Base-by-base conservation (phyloP, 1,140 invertebrate genomes). In the Drosophila sturtevanti region DNA sequence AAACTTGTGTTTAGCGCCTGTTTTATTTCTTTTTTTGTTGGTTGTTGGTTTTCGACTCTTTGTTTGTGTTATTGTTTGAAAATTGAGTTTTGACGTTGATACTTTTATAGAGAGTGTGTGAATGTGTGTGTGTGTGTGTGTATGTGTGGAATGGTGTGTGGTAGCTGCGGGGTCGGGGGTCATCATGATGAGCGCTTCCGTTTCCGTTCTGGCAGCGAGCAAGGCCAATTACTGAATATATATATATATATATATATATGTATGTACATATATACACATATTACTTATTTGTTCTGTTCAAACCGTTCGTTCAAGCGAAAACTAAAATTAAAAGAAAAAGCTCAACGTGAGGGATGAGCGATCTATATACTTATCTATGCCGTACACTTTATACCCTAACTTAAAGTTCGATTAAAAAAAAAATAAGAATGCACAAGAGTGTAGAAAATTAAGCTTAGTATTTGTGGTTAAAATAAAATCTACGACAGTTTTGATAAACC, bases 41-140 rank as follows among this genome's bases (percentile, higher is more conserved):
- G 37, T 58, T 21, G 35, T 48, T 79, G 52, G 64, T 54, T 58
- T 69, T 11, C 21, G 52, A 38, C 21, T 61, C 55, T 60, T 51
- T 52, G 58, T 44, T 21, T 70, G 41, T 80, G 71, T 72, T 81
- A 67, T 72, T 82, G 63, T 87, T 87, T 87, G 73, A 55, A 87
- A 86, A 86, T 86, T 87, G 75, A 86, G 82, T 86, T 87, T 79
- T 54, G 64, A 62, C 69, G 82, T 69, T 86, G 68, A 81, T 87
- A 79, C 82, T 79, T 85, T 79, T 77, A 84, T 85, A 85, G 79
- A 78, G 82, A 48, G 41, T 21, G 41, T 11, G 41, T 27, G 27
- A 21, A 18, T 63, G 61, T 44, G 41, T 34, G 27, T 31, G 27
- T 67, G 61, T 55, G 56, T 41, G 71, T 54, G 73, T 54, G 66